Evolutionary conservation across 2,113 vertebrate species (phyloP).

Genomic region (Myrmophylax atrothorax): DNA sequence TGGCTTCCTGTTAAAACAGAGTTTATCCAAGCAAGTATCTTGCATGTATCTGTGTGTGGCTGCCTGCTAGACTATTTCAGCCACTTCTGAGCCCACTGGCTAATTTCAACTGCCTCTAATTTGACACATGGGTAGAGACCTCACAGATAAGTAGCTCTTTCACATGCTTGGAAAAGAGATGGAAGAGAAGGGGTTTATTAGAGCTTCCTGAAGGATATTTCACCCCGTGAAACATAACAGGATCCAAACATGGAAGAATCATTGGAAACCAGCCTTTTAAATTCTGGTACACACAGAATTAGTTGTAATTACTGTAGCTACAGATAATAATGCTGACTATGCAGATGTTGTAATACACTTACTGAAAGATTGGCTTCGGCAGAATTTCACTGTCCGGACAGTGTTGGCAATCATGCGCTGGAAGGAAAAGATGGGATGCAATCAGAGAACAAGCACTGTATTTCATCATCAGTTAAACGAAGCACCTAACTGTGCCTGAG

Average conservation of each 20-base stretch:
- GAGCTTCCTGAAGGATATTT: neutral
- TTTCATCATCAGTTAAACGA: constrained; percentile 55
- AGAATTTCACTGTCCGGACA: constrained; percentile 90
- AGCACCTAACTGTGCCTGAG: constrained; percentile 45
- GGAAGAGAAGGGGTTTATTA: neutral
- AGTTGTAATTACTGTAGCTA: constrained; percentile 31
- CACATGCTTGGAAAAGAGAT: neutral
- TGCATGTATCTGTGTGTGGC: neutral
- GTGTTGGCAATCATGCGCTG: constrained; percentile 98
- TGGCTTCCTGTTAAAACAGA: neutral
- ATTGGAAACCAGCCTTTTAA: neutral
- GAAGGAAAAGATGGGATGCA: constrained; percentile 64
- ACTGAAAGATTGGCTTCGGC: constrained; percentile 94
- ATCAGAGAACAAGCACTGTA: constrained; percentile 51
- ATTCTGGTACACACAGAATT: neutral
- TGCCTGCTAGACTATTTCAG: neutral
- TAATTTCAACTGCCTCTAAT: neutral
- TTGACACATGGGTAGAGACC: neutral
- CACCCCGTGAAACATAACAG: neutral
- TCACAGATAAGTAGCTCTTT: neutral
- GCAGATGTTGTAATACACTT: constrained; percentile 72
- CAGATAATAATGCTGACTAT: constrained; percentile 17
- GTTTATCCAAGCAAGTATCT: neutral
- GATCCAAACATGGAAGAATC: neutral
- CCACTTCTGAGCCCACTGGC: neutral